Percentiles rank a stretch among this genome's conserved stretches.
Conservation (phyloP, 2,888 invertebrate genomes). For the Caenorhabditis sp. region DNA sequence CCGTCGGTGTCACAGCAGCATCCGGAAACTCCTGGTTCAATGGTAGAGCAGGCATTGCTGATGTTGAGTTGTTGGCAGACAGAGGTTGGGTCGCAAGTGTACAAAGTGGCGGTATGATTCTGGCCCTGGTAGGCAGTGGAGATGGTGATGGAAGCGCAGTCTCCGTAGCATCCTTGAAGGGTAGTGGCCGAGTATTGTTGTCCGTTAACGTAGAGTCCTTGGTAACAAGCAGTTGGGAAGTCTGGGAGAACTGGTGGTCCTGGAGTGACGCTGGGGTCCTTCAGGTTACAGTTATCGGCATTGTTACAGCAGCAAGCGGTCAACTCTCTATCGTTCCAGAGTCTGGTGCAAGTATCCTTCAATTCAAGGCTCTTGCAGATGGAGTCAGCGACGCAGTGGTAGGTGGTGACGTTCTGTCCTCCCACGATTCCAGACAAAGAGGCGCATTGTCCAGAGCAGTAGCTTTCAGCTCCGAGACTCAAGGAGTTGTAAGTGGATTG, state of each 20-base stretch:
- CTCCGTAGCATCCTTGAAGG: slow-evolving; percentile 66
- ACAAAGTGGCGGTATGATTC: slow-evolving; percentile 59
- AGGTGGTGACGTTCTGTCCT: slow-evolving; percentile 66
- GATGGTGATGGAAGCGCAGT: slow-evolving; percentile 68
- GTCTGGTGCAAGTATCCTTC: slow-evolving; percentile 45
- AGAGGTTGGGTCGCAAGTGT: slow-evolving; percentile 70
- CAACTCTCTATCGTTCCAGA: slow-evolving; percentile 56
- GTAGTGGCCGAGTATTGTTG: slow-evolving; percentile 42
- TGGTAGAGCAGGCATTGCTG: slow-evolving; percentile 60
- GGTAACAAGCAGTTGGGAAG: slow-evolving; percentile 65
- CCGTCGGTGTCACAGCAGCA: slow-evolving; percentile 70
- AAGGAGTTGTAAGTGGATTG: slow-evolving; percentile 61
- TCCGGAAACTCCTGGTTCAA: slow-evolving; percentile 70
- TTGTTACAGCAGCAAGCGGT: slow-evolving; percentile 72
- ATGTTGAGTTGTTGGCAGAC: slow-evolving; percentile 66
- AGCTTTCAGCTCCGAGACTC: slow-evolving; percentile 65
- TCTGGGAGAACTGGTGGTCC: slow-evolving; percentile 58
- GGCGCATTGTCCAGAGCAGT: slow-evolving; percentile 71
- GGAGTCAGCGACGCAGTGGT: slow-evolving; percentile 64
- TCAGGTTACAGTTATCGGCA: slow-evolving; percentile 68
- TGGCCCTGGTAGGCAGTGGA: slow-evolving; percentile 35
- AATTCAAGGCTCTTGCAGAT: slow-evolving; percentile 66
- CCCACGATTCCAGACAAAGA: slow-evolving; percentile 64
- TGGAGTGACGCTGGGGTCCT: slow-evolving; percentile 48
- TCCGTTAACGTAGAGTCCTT: slow-evolving; percentile 56